Evolutionary conservation across 2,797 vertebrate genomes (phyloP).

Genomic region (Pantherophis alleghaniensis): DNA sequence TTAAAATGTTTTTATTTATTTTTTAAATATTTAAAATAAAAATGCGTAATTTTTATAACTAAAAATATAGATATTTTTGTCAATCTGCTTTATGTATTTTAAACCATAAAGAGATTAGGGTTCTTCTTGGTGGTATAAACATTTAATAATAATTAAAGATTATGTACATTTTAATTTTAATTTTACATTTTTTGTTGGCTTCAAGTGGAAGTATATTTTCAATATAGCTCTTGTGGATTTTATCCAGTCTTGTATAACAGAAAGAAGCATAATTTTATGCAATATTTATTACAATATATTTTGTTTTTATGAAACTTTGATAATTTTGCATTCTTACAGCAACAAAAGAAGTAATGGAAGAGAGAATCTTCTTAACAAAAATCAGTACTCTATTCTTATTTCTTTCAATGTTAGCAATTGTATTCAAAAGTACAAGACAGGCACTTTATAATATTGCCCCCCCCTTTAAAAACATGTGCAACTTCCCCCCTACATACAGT

Average conservation of each 20-base stretch:
- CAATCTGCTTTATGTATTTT: not conserved
- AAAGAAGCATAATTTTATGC: not conserved
- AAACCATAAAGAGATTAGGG: not conserved
- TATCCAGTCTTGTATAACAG: not conserved
- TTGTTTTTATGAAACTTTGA: not conserved
- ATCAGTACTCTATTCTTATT: not conserved
- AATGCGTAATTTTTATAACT: not conserved
- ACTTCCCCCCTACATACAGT: not conserved
- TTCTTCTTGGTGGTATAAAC: not conserved
- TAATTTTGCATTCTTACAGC: not conserved
- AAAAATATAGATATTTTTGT: not conserved
- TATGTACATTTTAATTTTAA: not conserved
- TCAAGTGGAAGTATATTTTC: not conserved
- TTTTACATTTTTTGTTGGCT: not conserved
- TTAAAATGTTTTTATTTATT: not conserved
- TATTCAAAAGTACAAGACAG: not conserved
- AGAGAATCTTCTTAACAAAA: not conserved
- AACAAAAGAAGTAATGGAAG: not conserved
- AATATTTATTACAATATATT: not conserved
- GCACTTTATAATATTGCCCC: not conserved
- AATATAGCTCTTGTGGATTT: not conserved
- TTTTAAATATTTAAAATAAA: not conserved
- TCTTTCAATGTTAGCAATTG: accelerated
- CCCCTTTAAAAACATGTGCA: not conserved
- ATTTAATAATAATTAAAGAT: not conserved